Evolutionary conservation across 2,113 vertebrate genomes (phyloP).

Genomic region (Anhinga rufa): DNA sequence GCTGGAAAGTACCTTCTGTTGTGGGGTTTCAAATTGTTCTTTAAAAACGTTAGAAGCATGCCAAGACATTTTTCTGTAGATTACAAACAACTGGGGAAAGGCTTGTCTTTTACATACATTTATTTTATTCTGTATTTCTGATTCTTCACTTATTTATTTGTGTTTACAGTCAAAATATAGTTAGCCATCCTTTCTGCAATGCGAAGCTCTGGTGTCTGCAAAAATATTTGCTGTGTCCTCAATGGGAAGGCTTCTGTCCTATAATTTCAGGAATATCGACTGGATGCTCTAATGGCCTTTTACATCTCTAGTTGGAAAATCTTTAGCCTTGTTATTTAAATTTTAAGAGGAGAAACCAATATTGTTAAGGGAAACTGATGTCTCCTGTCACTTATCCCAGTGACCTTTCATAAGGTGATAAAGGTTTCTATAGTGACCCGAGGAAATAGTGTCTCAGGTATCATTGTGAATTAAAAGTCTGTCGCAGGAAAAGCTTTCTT

Average conservation of each 20-base stretch:
- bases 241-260: neutral
- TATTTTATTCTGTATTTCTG: neutral
- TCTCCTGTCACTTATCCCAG: slow-evolving; percentile 3
- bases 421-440: slow-evolving; percentile 40
- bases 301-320: slow-evolving; percentile 20
- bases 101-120: neutral
- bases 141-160: neutral
- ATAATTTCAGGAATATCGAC: slow-evolving; percentile 45
- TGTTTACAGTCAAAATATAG: neutral
- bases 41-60: neutral
- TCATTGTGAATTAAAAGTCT: slow-evolving; percentile 42
- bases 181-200: neutral
- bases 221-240: neutral
- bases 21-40: neutral
- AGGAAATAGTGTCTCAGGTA: slow-evolving; percentile 42
- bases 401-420: slow-evolving; percentile 40
- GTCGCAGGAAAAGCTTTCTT: slow-evolving; percentile 30
- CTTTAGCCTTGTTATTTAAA: slow-evolving; percentile 45
- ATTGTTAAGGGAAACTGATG: slow-evolving; percentile 25
- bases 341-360: slow-evolving; percentile 49
- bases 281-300: slow-evolving; percentile 24
- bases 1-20: neutral
- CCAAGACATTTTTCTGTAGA: neutral
- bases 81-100: neutral
- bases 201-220: neutral